Base-by-base conservation (phyloP, 2,888 invertebrate species). In the Marasmarcha lunaedactyla region DNA sequence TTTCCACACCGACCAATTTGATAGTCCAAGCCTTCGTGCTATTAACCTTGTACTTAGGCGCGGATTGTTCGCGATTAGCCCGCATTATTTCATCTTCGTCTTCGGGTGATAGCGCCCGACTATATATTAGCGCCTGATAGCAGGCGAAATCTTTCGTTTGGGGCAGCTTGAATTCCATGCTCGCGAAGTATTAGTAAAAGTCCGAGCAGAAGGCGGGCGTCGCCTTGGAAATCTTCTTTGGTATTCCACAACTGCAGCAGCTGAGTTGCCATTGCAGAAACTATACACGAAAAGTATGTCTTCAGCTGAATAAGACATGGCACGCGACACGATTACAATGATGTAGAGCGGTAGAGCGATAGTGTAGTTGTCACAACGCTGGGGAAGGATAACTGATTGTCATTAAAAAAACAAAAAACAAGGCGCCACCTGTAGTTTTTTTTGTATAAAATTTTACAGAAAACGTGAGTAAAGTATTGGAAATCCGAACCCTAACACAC, bases 271-370 rank as follows among this genome's bases (percentile, higher is more conserved):
- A 39, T 48, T 48, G 36, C 45, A 48, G 35, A 42, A 42, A 35
- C 48, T 45, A 35, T 48, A 45, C 20, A 48, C 43, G 27, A 48
- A 48, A 43, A 46, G 45, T 15, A 46, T 46, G 35, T 44, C 11
- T 35, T 15, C 15, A 35, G 25, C 25, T 25, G 25, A 25, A 25
- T 25, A 25, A 25, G 25, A 25, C 25, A 25, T 25, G 25, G 25
- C 9, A 25, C 5, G 25, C 25, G 25, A 25, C 9, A 25, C 25
- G 25, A 25, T 25, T 25, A 6, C 9, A 9, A 25, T 6, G 5
- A 6, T 9, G 25, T 25, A 9, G 6, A 25, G 9, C 5, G 9
- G 25, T 25, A 5, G 25, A 25, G 25, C 25, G 25, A 9, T 25
- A 25, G 9, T 25, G 25, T 6, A 6, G 25, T 5, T 9, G 9